Conservation (phyloP, 1,140 invertebrate genomes). For the Nixonia krombeini region DNA sequence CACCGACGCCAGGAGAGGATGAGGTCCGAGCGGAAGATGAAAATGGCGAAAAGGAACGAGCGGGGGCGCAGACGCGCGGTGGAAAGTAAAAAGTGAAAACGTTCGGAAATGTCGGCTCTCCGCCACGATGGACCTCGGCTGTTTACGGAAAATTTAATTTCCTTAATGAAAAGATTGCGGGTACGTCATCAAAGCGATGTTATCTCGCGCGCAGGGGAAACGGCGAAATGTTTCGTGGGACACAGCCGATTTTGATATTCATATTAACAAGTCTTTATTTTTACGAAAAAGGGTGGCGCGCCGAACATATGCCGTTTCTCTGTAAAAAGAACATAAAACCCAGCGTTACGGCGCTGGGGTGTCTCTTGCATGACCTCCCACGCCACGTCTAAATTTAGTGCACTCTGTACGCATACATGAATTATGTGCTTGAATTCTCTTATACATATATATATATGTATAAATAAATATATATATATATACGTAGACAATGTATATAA, state of each 20-base stretch:
- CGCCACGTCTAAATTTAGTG: conserved; percentile 64
- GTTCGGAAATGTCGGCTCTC: conserved; percentile 1
- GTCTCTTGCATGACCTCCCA: conserved; percentile 56
- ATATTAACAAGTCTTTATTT: conserved; percentile 36
- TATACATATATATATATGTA: too few relatives aligned
- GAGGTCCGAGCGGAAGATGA: conserved; percentile 24
- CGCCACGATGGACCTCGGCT: not conserved
- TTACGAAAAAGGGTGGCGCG: conserved; percentile 20
- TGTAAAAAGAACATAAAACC: conserved; percentile 62
- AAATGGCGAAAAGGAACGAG: conserved; percentile 25
- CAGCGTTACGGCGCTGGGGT: conserved; percentile 47
- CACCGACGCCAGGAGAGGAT: conserved; percentile 41
- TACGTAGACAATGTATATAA: conserved; percentile 29
- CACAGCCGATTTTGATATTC: conserved; percentile 10
- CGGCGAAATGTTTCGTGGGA: not conserved
- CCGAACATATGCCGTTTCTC: conserved; percentile 53
- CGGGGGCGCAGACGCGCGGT: conserved; percentile 1
- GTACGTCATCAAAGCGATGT: too few relatives aligned
- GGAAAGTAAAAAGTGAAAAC: not conserved
- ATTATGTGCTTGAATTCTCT: conserved; percentile 58
- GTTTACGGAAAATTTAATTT: too few relatives aligned
- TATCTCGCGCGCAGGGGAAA: too few relatives aligned
- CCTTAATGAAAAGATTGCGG: too few relatives aligned
- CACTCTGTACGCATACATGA: conserved; percentile 59
- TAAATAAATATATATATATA: conserved; percentile 42